Conservation (phyloP, 2,113 vertebrate genomes). For the Anoplopoma fimbria region DNA sequence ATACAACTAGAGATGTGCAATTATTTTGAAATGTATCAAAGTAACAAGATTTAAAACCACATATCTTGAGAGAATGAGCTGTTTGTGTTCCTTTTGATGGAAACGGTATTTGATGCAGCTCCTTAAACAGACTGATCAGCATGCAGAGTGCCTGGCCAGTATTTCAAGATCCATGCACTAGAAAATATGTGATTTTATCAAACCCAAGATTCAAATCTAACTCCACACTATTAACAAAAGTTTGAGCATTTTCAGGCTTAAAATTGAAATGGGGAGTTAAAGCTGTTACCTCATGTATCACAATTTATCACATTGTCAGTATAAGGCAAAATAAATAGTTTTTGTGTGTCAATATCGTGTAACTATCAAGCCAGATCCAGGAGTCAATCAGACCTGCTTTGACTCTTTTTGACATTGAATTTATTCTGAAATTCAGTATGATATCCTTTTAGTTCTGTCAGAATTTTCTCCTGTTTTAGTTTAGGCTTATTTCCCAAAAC, state of each 20-base stretch:
- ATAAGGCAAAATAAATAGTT: not conserved
- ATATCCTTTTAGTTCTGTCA: not conserved
- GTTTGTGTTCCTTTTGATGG: slow-evolving; percentile 23
- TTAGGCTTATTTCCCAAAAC: not conserved
- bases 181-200: slow-evolving; percentile 54
- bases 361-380: not conserved
- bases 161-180: slow-evolving; percentile 44
- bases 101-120: slow-evolving; percentile 18
- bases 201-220: slow-evolving; percentile 44
- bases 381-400: not conserved
- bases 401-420: not conserved
- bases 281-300: not conserved
- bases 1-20: not conserved
- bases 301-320: not conserved
- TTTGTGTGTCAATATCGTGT: not conserved
- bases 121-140: not conserved
- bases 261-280: slow-evolving; percentile 39
- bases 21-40: slow-evolving; percentile 53
- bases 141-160: not conserved
- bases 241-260: slow-evolving; percentile 7
- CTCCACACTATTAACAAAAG: slow-evolving; percentile 10
- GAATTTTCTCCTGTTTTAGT: not conserved
- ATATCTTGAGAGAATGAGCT: slow-evolving; percentile 6
- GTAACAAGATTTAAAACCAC: slow-evolving; percentile 32
- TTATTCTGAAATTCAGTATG: not conserved